These are phyloP conservation scores for Sesamia nonagrioides DNA, from an alignment of 1,140 invertebrate genomes.

Conservation along the genomic window DNA sequence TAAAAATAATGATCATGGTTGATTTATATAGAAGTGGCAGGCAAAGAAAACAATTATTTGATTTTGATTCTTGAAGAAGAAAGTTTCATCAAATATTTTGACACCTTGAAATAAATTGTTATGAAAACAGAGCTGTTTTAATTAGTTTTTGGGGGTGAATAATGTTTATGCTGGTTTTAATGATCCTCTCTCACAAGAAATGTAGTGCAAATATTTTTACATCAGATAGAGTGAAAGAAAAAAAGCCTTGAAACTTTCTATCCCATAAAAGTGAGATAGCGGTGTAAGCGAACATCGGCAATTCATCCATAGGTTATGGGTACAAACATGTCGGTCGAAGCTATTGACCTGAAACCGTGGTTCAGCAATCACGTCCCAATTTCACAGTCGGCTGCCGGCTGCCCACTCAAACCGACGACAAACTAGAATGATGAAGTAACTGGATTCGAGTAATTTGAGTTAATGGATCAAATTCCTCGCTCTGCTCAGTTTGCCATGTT, in stretches of 20 bases:
- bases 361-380: slow-evolving; percentile 55
- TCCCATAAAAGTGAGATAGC: neutral
- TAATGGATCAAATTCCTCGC: slow-evolving; percentile 37
- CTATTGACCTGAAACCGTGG: slow-evolving; percentile 58
- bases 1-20: neutral
- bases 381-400: slow-evolving; percentile 53
- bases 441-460: slow-evolving; percentile 49
- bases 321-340: slow-evolving; percentile 45
- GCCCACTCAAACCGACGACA: slow-evolving; percentile 40
- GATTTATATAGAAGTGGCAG: too few relatives aligned
- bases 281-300: neutral
- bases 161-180: neutral
- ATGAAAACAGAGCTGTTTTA: too few relatives aligned
- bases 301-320: slow-evolving; percentile 24
- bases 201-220: too few relatives aligned
- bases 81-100: too few relatives aligned
- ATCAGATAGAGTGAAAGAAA: too few relatives aligned
- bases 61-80: too few relatives aligned
- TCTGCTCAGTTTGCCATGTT: neutral
- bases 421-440: slow-evolving; percentile 46
- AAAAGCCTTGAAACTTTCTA: slow-evolving; percentile 16
- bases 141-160: neutral
- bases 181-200: too few relatives aligned
- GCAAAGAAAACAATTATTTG: too few relatives aligned
- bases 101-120: too few relatives aligned